Conservation (phyloP, 2,797 vertebrate genomes). For the Bradypodion ventrale region DNA sequence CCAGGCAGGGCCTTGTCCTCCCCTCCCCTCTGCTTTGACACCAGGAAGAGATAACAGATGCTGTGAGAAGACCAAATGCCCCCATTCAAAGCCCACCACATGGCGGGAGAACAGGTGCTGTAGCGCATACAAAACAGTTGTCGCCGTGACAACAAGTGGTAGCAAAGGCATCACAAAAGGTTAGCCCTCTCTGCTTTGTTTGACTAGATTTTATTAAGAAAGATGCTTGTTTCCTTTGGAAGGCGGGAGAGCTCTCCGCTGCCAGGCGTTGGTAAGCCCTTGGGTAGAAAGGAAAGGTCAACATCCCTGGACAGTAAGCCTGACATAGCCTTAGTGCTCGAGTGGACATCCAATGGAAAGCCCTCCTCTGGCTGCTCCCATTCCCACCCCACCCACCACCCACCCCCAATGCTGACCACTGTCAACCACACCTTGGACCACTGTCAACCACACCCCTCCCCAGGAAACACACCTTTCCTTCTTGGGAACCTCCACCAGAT, state of each 20-base stretch:
- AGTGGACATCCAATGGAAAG: no score
- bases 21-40: constrained; percentile 39
- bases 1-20: not conserved
- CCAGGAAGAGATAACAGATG: constrained; percentile 34
- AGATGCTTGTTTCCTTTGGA: not conserved
- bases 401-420: no score
- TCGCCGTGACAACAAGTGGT: constrained; percentile 39
- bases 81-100: constrained; percentile 8
- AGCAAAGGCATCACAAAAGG: not conserved
- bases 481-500: no score
- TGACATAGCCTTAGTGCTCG: no score
- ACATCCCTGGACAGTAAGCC: no score
- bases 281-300: not conserved
- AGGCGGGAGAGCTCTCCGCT: not conserved
- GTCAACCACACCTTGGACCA: no score
- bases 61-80: constrained; percentile 33
- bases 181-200: constrained; percentile 29
- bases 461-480: no score
- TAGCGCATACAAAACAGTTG: constrained; percentile 9
- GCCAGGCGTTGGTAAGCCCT: no score
- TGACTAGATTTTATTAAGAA: not conserved
- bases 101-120: not conserved
- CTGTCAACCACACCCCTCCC: no score
- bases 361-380: no score
- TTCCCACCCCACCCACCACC: no score